Evolutionary conservation across 2,888 invertebrate species (phyloP), one percentile per base, ranked within the genome.

Genomic region (Gerosis bhagava): DNA sequence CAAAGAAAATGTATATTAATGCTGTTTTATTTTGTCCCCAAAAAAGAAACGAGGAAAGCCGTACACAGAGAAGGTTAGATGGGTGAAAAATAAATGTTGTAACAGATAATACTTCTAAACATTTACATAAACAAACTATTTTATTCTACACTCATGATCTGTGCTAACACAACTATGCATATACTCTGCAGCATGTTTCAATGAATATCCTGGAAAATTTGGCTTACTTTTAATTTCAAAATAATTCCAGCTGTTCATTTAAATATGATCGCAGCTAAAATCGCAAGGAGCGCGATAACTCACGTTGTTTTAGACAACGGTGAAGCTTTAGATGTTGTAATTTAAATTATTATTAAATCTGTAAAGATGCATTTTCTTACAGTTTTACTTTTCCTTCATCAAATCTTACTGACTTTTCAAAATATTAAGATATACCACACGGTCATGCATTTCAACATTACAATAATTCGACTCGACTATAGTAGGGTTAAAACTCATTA

Each of bases 41-140:
- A 83, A 88, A 86, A 91, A 92, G 91, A 90, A 91, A 90, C 92
- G 91, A 80, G 93, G 92, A 83, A 94, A 95, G 90, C 92, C 94
- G 83, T 95, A 94, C 89, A 92, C 92, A 76, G 90, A 94, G 92
- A 94, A 95, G 94, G 95, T 95, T 92, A 93, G 93, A 79, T 60
- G 69, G 75, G 71, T 83, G 71, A 71, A 77, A 50, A 70, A 67
- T 84, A 67, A 68, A 83, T 84, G 78, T 83, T 83, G 73, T 74
- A 62, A 70, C 66, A 67, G 72, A 70, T 70, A 57, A 77, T 86
- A 79, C 83, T 75, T 70, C 78, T 79, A 82, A 74, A 72, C 62
- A 66, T 54, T 55, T 63, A 67, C 67, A 72, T 57, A 70, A 57
- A 67, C 58, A 62, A 62, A 60, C 56, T 62, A 63, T 54, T 58